Percentiles rank a stretch among this genome's conserved stretches.
phyloP scores from a whole-genome alignment of 2,113 vertebrate genomes.

The Oreamnos americanus region DNA sequence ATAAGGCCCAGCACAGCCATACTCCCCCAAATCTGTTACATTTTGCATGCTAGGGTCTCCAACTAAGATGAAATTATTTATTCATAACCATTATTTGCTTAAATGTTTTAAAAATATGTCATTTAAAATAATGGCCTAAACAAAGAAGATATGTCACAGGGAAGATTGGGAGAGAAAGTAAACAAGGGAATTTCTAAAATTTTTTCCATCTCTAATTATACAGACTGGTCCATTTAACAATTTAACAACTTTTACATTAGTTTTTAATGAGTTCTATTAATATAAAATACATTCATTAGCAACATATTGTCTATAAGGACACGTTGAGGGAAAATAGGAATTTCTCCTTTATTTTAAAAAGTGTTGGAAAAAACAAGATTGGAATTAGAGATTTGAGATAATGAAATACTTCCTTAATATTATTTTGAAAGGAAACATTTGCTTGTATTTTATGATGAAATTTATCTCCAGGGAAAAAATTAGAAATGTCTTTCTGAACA shows the following conservation, averaged over 20 bases:
- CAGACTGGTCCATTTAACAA: background rate
- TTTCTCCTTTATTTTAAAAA: background rate
- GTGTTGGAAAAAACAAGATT: background rate
- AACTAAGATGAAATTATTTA: background rate
- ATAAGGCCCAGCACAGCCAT: background rate
- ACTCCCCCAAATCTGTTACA: background rate
- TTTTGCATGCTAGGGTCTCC: background rate
- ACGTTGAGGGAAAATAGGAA: background rate
- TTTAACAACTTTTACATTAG: background rate
- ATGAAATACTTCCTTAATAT: background rate
- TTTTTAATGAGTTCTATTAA: background rate
- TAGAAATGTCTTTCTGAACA: constrained; percentile 27
- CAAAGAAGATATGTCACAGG: background rate
- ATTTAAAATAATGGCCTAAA: background rate
- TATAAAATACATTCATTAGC: constrained; percentile 18
- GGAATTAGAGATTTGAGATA: constrained; percentile 5
- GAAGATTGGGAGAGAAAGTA: background rate
- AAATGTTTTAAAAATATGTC: background rate
- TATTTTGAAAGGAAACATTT: constrained; percentile 8
- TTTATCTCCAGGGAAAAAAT: background rate
- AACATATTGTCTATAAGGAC: background rate
- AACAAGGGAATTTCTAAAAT: background rate
- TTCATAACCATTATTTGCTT: background rate
- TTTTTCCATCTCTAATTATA: background rate
- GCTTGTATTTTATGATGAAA: background rate